A percentile compares a stretch with the other conserved stretches of the same genome.
Conservation (phyloP, 2,113 vertebrate species). For the Notothenia coriiceps region DNA sequence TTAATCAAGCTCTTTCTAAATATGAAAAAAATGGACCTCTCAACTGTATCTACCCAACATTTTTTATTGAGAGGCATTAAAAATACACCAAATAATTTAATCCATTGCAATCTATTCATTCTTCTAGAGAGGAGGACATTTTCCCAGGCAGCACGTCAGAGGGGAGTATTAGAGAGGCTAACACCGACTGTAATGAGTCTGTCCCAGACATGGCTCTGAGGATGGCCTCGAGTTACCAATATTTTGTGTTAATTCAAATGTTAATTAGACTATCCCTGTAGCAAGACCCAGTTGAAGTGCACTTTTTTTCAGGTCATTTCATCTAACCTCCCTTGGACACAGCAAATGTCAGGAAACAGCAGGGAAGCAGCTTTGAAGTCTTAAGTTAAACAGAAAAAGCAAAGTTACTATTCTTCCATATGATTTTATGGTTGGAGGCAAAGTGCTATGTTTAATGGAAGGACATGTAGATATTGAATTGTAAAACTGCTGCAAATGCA, state of each 20-base stretch:
- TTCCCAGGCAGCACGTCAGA: conserved; percentile 54
- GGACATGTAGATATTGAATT: not conserved
- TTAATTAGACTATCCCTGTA: conserved; percentile 79
- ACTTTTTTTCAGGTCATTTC: conserved; percentile 56
- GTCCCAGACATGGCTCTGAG: conserved; percentile 72
- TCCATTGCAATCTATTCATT: conserved; percentile 31
- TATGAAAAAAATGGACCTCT: not conserved
- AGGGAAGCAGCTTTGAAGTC: conserved; percentile 51
- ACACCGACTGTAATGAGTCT: conserved; percentile 75
- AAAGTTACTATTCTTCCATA: not conserved
- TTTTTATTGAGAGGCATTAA: conserved; percentile 9
- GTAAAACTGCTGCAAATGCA: not conserved
- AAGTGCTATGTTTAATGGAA: not conserved
- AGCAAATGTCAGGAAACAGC: conserved; percentile 61
- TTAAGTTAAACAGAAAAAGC: conserved; percentile 2
- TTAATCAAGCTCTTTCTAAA: not conserved
- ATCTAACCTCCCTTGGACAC: conserved; percentile 65
- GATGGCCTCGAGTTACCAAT: conserved; percentile 79
- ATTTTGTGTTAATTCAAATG: conserved; percentile 84
- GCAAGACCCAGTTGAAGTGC: conserved; percentile 47
- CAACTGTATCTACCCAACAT: conserved; percentile 1
- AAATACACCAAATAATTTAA: conserved; percentile 3
- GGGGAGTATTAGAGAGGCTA: conserved; percentile 57
- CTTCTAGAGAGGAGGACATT: conserved; percentile 55
- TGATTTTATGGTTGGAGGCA: not conserved